Evolutionary conservation across 2,888 invertebrate species (phyloP).

Genomic region (Corbicula japonica): DNA sequence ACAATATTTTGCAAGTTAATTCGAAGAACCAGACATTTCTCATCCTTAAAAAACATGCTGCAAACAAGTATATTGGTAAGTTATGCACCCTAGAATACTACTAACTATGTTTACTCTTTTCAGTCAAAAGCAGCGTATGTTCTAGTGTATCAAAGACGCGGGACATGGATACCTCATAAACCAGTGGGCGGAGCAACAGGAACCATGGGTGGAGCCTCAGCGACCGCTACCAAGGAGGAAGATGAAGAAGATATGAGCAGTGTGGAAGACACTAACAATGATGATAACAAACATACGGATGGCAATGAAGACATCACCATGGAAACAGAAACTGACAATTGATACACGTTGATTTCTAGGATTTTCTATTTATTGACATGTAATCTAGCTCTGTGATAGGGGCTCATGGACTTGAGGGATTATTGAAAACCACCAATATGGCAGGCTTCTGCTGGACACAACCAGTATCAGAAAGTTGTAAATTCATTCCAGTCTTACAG

Average conservation of each 20-base stretch:
- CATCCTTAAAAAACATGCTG: too few species aligned
- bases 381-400: not conserved
- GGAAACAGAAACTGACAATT: not conserved
- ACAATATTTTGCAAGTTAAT: too few species aligned
- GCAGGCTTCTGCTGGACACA: too few species aligned
- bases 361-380: too few species aligned
- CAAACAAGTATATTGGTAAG: too few species aligned
- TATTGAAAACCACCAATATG: too few species aligned
- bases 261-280: slow-evolving; percentile 38
- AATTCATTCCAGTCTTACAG: too few species aligned
- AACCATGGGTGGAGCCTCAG: too few species aligned
- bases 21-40: too few species aligned
- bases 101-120: slow-evolving; percentile 26
- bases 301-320: slow-evolving; percentile 24
- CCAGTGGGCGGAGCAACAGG: too few species aligned
- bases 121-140: slow-evolving; percentile 88
- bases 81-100: not conserved
- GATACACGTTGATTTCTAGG: not conserved
- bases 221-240: slow-evolving; percentile 36
- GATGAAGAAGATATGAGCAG: slow-evolving; percentile 18
- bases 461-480: too few species aligned
- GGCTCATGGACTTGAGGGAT: too few species aligned
- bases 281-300: slow-evolving; percentile 57
- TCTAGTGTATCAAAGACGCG: slow-evolving; percentile 87
- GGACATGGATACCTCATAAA: slow-evolving; percentile 23